phyloP scores from a whole-genome alignment of 1,140 invertebrate species.

The Eupristina koningsbergeri region DNA sequence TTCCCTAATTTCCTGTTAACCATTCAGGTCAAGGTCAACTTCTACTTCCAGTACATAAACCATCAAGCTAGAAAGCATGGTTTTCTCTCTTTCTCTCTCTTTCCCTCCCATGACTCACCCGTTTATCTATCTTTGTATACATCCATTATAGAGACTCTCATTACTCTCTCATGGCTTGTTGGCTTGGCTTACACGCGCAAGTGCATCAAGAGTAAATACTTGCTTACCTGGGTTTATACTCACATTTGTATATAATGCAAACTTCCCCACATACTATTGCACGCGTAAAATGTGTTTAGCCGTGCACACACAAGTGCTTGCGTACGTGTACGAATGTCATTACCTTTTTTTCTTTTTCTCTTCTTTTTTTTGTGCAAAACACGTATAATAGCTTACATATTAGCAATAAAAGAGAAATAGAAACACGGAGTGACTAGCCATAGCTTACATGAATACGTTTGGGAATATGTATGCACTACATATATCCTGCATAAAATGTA shows the following conservation, averaged over 20 bases:
- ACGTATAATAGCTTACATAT: neutral
- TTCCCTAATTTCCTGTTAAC: conserved; percentile 66
- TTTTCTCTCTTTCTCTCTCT: neutral
- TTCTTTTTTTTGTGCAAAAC: neutral
- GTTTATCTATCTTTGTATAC: neutral
- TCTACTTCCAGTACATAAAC: neutral
- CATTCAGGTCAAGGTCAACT: conserved; percentile 63
- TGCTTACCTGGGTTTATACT: neutral
- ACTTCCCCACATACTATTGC: neutral
- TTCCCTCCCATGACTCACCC: neutral
- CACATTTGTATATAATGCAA: neutral
- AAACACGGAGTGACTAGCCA: neutral
- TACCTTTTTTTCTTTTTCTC: too few relatives aligned
- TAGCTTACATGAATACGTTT: neutral
- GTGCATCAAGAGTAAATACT: neutral
- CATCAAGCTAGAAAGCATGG: conserved; percentile 33
- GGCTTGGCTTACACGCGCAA: neutral
- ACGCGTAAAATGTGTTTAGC: neutral
- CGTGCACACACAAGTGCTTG: neutral
- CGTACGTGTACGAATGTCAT: too few relatives aligned
- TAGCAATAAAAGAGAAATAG: neutral
- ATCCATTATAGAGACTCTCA: neutral
- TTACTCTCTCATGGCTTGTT: neutral
- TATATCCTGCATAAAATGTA: neutral
- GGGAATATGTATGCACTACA: too few relatives aligned